Base-by-base conservation (phyloP, 2,797 vertebrate genomes). In the Apogon hyalosoma region DNA sequence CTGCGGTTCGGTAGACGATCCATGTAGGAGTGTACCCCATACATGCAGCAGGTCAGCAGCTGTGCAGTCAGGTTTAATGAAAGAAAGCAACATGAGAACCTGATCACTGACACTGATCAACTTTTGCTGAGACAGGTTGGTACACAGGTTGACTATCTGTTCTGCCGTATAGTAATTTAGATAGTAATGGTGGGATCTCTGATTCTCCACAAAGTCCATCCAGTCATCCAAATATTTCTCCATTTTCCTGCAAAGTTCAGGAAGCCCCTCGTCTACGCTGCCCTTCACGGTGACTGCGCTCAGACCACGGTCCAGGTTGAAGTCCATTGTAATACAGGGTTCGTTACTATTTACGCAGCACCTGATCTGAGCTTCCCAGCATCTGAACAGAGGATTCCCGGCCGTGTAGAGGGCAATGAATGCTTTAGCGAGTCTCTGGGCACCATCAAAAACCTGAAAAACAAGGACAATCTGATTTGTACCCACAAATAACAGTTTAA, bases 91-190 rank as follows among this genome's bases (percentile, higher is more conserved):
- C 79, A 91, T 94, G 39, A 97, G 84, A 2, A 92, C 92, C 90
- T 28, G 24, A 28, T 28, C 24, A 28, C 24, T 28, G 6, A 28
- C 24, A 28, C 6, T 28, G 24, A 6, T 28, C 24, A 28, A 28
- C 24, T 28, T 28, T 28, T 28, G 24, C 24, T 28, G 24, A 28
- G 24, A 28, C 24, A 28, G 24, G 24, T 28, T 28, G 24, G 24
- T 28, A 28, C 95, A 93, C 72, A 98, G 77, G 75, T 88, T 95
- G 31, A 96, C 95, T 73, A 97, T 85, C 86, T 98, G 97, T 82
- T 97, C 95, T 0, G 95, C 93, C 0, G 93, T 96, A 86, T 95
- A 97, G 74, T 94, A 96, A 90, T 97, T 98, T 61, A 98, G 85
- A 81, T 95, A 93, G 79, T 95, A 95, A 47, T 95, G 79, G 14